Evolutionary conservation across 2,113 vertebrate genomes (phyloP).

Genomic region (Oncorhynchus tshawytscha): DNA sequence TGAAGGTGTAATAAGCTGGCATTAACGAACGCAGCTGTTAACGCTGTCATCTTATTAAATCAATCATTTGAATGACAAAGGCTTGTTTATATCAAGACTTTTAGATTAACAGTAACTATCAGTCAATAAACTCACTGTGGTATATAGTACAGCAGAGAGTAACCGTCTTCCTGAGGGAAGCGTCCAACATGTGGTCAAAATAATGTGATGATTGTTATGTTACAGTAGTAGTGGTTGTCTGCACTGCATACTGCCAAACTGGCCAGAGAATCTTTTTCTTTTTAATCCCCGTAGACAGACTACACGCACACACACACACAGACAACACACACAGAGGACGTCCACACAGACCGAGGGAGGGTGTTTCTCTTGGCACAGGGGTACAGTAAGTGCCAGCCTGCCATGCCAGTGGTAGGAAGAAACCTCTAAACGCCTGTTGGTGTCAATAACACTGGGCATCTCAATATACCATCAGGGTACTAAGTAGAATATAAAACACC

Average conservation of each 20-base stretch:
- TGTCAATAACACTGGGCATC: background rate
- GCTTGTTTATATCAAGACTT: no score
- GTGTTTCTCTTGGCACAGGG: conserved; percentile 18
- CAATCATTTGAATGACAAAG: no score
- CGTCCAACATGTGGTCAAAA: conserved; percentile 13
- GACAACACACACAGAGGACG: background rate
- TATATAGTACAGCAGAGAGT: conserved; percentile 21
- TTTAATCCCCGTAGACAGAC: background rate
- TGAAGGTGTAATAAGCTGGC: no score
- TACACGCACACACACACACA: background rate
- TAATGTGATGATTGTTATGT: conserved; percentile 54
- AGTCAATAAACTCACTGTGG: no score
- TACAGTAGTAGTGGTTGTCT: background rate
- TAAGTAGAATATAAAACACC: background rate
- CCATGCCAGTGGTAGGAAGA: background rate
- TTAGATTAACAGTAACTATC: no score
- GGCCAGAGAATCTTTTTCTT: background rate
- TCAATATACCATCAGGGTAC: no score
- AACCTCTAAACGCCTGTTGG: conserved; percentile 17
- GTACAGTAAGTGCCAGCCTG: background rate
- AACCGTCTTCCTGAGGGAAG: conserved; percentile 19
- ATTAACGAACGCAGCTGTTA: no score
- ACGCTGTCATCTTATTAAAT: no score
- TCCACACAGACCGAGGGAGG: conserved; percentile 16
- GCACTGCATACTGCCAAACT: background rate